Evolutionary conservation across 1,140 invertebrate species (phyloP), one percentile per base, ranked within the genome.

Genomic region (Gonatopus flavifemur): DNA sequence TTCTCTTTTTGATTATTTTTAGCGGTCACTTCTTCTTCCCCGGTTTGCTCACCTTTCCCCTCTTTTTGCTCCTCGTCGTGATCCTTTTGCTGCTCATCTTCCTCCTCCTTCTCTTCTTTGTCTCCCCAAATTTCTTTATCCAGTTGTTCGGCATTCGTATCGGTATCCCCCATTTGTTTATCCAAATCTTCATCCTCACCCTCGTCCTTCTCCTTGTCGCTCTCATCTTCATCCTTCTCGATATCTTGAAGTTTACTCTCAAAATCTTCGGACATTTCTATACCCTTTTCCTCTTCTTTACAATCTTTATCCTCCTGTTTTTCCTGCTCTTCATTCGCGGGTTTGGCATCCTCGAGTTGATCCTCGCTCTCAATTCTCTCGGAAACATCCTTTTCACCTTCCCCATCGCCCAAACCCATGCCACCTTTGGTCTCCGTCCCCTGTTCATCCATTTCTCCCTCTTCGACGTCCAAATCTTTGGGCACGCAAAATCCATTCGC

Each of bases 141-240:
- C 10, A 89, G 64, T 48, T 89, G 88, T 39, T 96, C 91, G 21
- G 86, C 86, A 7, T 84, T 87, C 52, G 89, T 85, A 62, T 89
- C 91, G 5, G 90, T 89, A 49, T 97, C 91, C n/a, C 92, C 94
- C 92, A 97, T 96, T 80, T 97, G 86, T 70, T 96, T 95, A 50
- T 97, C 94, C 1, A 87, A 75, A 56, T 96, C 87, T 10, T 90
- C 83, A 36, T 90, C 83, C 13, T 84, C 80, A 1, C 88, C 82
- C 3, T 83, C 78, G 4, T 87, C 82, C 51, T 85, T 81, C 1
- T 84, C 77, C 21, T 83, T 79, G 33, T 87, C 79, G 44, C 88
- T 83, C 25, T 88, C 81, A 72, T 82, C 76, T 58, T 86, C 80
- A 28, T 81, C 72, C 40, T 86, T 80, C 13, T 94, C 90, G 15